Base-by-base conservation (phyloP, 2,797 vertebrate species). In the Malurus splendens region DNA sequence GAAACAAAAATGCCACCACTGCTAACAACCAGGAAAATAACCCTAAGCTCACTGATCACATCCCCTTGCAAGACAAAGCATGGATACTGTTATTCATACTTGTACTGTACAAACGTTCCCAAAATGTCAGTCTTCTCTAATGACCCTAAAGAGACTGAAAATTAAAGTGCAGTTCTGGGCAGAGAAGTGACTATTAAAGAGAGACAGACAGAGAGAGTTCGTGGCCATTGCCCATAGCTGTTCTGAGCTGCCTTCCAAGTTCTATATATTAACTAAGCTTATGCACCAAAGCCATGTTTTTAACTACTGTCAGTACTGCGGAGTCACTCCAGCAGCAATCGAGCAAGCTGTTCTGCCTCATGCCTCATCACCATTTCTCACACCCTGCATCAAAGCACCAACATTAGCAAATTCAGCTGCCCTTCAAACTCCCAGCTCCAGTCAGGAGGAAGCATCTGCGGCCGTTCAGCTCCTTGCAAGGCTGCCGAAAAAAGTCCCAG, bases 311-410 rank as follows among this genome's bases (percentile, higher is more conserved):
- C 96, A 96, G 93, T 87, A 64, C 92, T 89, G 88, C 93, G 57
- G 92, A 97, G 96, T 95, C 95, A 95, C 96, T 96, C 95, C 96
- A 96, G 95, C 95, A 96, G 94, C 96, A 93, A 94, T 83, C 78
- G 92, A 96, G 96, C 97, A 97, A 97, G 97, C 96, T 97, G 97
- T 97, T 97, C 96, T 93, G 93, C 96, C 97, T 97, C 96, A 95
- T 96, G 97, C 94, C 95, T 96, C 96, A 96, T 96, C 96, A 97
- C 96, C 96, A 94, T 95, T 95, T 94, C 90, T 95, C 95, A 95
- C 91, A 93, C 94, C 93, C 93, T 68, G 90, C 91, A 95, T 87
- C 94, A 96, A 97, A 97, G 97, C 95, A 95, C 18, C 56, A 94
- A 92, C 91, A 96, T 95, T 92, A 94, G 89, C 92, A 91, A 94